Base-by-base conservation (phyloP, 1,140 invertebrate species). In the Probaryconus sp. region DNA sequence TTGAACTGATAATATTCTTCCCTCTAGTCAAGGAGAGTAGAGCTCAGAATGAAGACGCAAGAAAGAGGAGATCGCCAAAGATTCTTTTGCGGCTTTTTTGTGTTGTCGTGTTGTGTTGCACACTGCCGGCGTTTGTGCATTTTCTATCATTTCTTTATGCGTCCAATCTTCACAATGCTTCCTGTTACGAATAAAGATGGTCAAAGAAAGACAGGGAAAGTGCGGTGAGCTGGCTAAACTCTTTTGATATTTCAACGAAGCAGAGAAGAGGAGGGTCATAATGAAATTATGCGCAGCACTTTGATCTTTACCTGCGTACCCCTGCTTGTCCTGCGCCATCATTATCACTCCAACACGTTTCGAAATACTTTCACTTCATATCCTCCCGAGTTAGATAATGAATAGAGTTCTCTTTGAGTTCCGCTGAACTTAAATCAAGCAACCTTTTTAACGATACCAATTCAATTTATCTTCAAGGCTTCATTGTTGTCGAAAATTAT, bases 281-380 rank as follows among this genome's bases (percentile, higher is more conserved):
- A 87, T 87, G 84, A 87, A 87, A 87, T 88, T 82, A 88, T 86
- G 82, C 82, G 78, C 80, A 81, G 73, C 76, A 79, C 86, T 88
- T 88, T 88, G 86, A 88, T 88, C 86, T 86, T 83, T 73, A 77
- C 64, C 73, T 70, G 53, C 68, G 73, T 65, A 67, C 74, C 76
- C 60, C 43, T 42, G 50, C 48, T 43, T 68, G 48, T 74, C 61
- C 51, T 45, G 33, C 33, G 28, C 11, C 61, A 53, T 74, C 69
- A 76, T 74, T 56, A 70, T 68, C 68, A 37, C 71, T 55, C 56
- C 55, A 78, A 70, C 68, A 70, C 65, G 67, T 71, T 72, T 51
- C 47, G 50, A 31, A 68, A 61, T 56, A 73, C 53, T 61, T 60
- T 61, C 61, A 67, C 51, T 60, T 47, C 18, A 50, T 61, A 63